phyloP scores from a whole-genome alignment of 1,140 invertebrate genomes.

The Oncopeltus fasciatus region DNA sequence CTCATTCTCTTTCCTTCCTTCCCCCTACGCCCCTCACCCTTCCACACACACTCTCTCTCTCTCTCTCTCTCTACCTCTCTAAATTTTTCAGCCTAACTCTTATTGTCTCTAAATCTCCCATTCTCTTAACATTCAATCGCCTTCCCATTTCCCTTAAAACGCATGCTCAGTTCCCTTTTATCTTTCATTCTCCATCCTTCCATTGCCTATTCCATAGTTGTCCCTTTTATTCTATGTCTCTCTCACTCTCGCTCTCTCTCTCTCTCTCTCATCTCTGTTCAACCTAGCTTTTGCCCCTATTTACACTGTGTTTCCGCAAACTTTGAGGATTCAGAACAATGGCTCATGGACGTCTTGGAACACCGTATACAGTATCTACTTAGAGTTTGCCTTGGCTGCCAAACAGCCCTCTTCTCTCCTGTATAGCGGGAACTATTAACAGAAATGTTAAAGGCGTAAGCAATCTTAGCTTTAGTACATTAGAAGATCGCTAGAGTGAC shows the following conservation, averaged over 20 bases:
- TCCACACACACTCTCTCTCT: constrained; percentile 19
- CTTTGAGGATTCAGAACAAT: too few relatives aligned
- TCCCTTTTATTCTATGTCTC: constrained; percentile 1
- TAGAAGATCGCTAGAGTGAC: too few relatives aligned
- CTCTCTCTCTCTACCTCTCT: constrained; percentile 13
- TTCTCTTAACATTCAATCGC: too few relatives aligned
- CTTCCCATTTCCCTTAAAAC: constrained; percentile 13
- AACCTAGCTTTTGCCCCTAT: too few relatives aligned
- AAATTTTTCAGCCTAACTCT: constrained; percentile 13
- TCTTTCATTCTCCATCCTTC: not conserved
- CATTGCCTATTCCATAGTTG: not conserved
- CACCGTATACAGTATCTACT: too few relatives aligned
- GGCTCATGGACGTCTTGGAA: too few relatives aligned
- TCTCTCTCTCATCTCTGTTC: constrained; percentile 15
- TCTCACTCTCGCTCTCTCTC: constrained; percentile 11
- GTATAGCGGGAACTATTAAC: too few relatives aligned
- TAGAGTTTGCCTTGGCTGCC: too few relatives aligned
- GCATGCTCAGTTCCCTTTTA: not conserved
- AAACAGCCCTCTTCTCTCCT: too few relatives aligned
- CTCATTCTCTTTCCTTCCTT: not conserved
- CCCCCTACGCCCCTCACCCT: constrained; percentile 2
- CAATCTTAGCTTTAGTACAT: too few relatives aligned
- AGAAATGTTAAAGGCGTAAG: too few relatives aligned
- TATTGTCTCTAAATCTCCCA: constrained; percentile 16
- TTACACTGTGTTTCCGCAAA: too few relatives aligned